These are phyloP conservation scores for Ascaphus truei DNA, from an alignment of 2,113 vertebrate genomes.

Conservation along the genomic window DNA sequence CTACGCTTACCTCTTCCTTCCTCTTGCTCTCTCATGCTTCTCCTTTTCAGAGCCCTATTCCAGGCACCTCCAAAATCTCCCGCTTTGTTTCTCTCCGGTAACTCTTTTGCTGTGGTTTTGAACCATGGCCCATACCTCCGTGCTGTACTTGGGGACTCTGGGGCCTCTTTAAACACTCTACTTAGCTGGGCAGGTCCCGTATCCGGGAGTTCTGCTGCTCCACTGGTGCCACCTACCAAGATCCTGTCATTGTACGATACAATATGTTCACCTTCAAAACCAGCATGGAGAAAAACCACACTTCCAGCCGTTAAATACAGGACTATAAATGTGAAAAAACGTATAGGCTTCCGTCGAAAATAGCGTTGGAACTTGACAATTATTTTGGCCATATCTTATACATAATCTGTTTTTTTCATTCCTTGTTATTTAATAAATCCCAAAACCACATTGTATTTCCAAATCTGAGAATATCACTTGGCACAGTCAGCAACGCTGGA, in stretches of 20 bases:
- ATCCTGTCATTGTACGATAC: conserved; percentile 42
- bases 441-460: neutral
- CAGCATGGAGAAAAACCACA: conserved; percentile 84
- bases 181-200: conserved; percentile 59
- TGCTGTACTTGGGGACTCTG: conserved; percentile 29
- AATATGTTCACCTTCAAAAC: conserved; percentile 68
- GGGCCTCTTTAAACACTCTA: conserved; percentile 64
- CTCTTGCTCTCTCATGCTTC: conserved; percentile 74
- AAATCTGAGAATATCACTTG: neutral
- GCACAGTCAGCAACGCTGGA: neutral
- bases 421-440: neutral
- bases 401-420: conserved; percentile 51
- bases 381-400: conserved; percentile 81
- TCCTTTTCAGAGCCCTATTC: conserved; percentile 71
- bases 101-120: conserved; percentile 63
- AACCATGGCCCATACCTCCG: conserved; percentile 74
- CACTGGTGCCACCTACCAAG: conserved; percentile 35
- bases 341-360: conserved; percentile 82
- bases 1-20: conserved; percentile 83
- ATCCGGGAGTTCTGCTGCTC: conserved; percentile 56
- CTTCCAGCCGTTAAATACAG: conserved; percentile 90
- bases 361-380: conserved; percentile 88
- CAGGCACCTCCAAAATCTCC: conserved; percentile 68
- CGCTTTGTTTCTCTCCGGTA: conserved; percentile 43
- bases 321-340: conserved; percentile 88